phyloP scores from a whole-genome alignment of 2,888 invertebrate genomes.

The Entomobrya proxima region DNA sequence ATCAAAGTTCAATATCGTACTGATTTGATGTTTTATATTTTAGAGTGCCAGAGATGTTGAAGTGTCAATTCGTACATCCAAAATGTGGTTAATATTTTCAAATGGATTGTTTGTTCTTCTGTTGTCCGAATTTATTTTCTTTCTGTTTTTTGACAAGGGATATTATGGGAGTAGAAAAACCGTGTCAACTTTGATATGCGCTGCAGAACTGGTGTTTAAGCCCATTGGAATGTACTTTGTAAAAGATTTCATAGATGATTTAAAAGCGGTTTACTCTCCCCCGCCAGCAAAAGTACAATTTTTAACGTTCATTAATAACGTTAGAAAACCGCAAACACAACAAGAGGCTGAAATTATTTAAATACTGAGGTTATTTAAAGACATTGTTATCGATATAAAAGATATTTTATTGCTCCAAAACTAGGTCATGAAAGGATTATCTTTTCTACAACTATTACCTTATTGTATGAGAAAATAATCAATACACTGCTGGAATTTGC shows the following conservation, averaged over 20 bases:
- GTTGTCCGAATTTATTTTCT: slow-evolving; percentile 65
- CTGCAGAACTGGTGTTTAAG: slow-evolving; percentile 62
- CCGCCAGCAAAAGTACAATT: slow-evolving; percentile 63
- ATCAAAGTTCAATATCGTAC: not conserved
- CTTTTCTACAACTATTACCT: no score
- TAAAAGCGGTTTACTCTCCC: slow-evolving; percentile 61
- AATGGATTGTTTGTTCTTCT: slow-evolving; percentile 63
- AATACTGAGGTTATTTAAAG: not conserved
- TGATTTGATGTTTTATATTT: not conserved
- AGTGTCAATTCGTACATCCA: slow-evolving; percentile 23
- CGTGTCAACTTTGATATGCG: slow-evolving; percentile 50
- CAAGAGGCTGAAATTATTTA: slow-evolving; percentile 22
- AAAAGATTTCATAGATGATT: slow-evolving; percentile 66
- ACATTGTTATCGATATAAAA: not conserved
- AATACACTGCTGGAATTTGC: no score
- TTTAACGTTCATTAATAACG: slow-evolving; percentile 39
- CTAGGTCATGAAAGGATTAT: no score
- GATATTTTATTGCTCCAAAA: no score
- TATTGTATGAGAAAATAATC: no score
- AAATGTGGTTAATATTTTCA: slow-evolving; percentile 60
- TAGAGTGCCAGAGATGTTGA: slow-evolving; percentile 59
- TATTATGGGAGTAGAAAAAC: slow-evolving; percentile 46
- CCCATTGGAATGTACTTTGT: slow-evolving; percentile 65
- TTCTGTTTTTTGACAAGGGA: slow-evolving; percentile 65
- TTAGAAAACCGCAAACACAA: slow-evolving; percentile 44